Evolutionary conservation across 1,140 invertebrate species (phyloP), one percentile per base, ranked within the genome.

Genomic region (Polyergus mexicanus): DNA sequence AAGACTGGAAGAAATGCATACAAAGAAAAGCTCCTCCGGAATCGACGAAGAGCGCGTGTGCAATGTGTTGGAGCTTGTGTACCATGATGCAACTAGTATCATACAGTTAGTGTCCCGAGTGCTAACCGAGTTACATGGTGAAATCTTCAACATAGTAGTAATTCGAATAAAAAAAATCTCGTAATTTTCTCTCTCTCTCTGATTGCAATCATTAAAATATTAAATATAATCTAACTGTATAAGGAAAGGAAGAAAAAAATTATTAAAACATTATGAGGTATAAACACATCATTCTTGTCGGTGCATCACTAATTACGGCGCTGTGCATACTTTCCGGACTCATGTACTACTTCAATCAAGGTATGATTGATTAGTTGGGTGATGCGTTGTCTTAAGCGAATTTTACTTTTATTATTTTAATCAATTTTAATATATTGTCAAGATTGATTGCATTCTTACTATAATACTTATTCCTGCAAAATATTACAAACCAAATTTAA

Each of bases 271-370:
- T 78, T n/a, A 94, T 94, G 94, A 91, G 90, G 22, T 92, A 91
- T 58, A 93, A 91, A 85, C 84, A 88, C 11, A 93, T 93, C 66
- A 74, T 65, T 10, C 81, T 90, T 3, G 91, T 93, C 19, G 93
- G 93, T 32, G 86, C 69, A 7, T 90, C 87, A 51, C 83, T 94
- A 8, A 94, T 94, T 60, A 38, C 75, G 16, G 63, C 84, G 13
- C 76, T 92, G 7, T 88, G 91, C 35, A 25, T 92, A 0, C 91
- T 94, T 13, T 90, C 91, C 1, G 89, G 92, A 35, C 69, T 94
- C 3, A 93, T 94, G 92, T 94, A 93, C 69, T 94, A 94, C 86
- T 93, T 94, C 35, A 94, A 93, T 89, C 92, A 94, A 92, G 93
- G 94, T 95, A 91, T 86, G 91, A 71, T 75, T 44, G 66, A 25